These are phyloP conservation scores for Crax fasciolata DNA, from an alignment of 2,797 vertebrate species.

Conservation along the genomic window DNA sequence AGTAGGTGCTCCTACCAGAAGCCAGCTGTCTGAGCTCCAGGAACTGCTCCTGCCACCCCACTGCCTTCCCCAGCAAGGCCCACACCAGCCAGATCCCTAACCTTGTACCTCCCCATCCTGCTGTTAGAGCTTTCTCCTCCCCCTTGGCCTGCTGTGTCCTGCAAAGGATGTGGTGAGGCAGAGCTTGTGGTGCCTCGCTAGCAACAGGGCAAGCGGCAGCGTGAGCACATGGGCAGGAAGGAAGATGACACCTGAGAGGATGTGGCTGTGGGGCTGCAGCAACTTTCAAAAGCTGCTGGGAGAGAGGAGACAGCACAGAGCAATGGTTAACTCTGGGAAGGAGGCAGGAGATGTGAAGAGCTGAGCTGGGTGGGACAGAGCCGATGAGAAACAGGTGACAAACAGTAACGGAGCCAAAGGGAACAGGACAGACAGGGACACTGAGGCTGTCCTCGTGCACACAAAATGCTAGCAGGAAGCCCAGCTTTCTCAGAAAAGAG, in stretches of 20 bases:
- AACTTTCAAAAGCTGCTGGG: neutral
- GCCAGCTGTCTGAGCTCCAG: neutral
- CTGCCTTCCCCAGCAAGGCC: neutral
- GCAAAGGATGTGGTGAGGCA: constrained; percentile 63
- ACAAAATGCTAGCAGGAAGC: neutral
- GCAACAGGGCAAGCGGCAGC: neutral
- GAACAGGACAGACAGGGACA: neutral
- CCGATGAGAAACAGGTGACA: neutral
- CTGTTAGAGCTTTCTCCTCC: neutral
- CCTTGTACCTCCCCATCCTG: neutral
- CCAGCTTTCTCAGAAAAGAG: neutral
- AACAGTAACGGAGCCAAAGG: neutral
- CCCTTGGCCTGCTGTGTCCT: fast-evolving
- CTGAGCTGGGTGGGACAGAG: neutral
- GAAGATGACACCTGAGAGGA: neutral
- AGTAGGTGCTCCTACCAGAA: neutral
- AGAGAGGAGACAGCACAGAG: neutral
- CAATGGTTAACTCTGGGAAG: neutral
- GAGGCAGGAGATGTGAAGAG: neutral
- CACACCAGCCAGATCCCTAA: neutral
- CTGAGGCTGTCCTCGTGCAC: neutral
- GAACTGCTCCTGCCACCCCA: neutral
- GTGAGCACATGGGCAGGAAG: constrained; percentile 45
- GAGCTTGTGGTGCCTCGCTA: neutral
- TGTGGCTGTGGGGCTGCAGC: constrained; percentile 36